A percentile compares a stretch with the other conserved stretches of the same genome.
These are phyloP conservation scores for Gymnarchus niloticus DNA, from an alignment of 2,113 vertebrate genomes.

Conservation along the genomic window DNA sequence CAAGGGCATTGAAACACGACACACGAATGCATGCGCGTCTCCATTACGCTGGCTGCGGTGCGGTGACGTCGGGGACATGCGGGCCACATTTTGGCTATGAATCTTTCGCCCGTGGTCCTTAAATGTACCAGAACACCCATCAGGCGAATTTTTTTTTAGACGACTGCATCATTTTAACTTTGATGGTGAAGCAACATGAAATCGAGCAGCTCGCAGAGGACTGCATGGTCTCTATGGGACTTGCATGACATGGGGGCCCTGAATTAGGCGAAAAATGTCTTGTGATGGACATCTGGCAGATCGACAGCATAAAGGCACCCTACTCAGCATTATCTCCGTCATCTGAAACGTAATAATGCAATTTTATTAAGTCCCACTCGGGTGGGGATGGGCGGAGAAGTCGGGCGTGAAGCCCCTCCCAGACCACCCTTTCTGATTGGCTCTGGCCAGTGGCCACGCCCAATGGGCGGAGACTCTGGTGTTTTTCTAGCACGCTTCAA, in stretches of 20 bases:
- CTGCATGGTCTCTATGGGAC: too few relatives aligned
- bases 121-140: background rate
- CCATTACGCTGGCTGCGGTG: background rate
- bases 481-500: conserved; percentile 55
- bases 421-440: conserved; percentile 43
- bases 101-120: background rate
- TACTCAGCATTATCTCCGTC: background rate
- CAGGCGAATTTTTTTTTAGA: background rate
- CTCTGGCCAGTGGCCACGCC: conserved; percentile 40
- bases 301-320: background rate
- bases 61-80: background rate
- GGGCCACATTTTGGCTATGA: background rate
- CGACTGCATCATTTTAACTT: background rate
- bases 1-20: background rate
- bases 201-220: background rate
- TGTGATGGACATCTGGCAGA: too few relatives aligned
- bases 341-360: background rate
- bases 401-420: background rate
- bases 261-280: too few relatives aligned
- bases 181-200: background rate
- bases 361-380: background rate
- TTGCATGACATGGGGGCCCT: too few relatives aligned
- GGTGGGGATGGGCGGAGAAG: background rate
- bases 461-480: conserved; percentile 45
- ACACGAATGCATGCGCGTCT: background rate